Base-by-base conservation (phyloP, 2,797 vertebrate genomes). In the Silurus lanzhouensis region DNA sequence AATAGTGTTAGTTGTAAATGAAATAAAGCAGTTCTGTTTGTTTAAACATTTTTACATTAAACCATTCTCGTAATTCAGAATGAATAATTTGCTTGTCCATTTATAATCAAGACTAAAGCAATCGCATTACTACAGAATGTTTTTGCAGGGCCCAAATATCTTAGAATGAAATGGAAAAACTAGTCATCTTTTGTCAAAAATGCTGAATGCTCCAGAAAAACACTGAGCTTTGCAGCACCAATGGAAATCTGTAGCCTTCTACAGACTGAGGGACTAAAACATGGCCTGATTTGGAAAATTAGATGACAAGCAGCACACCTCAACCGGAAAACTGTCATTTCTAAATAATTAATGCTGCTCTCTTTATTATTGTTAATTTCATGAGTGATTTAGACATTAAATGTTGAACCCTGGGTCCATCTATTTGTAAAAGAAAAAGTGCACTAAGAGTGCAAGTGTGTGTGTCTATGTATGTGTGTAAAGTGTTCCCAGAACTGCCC, bases 351-450 rank as follows among this genome's bases (percentile, higher is more conserved):
- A 61, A 46, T 46, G 52, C 15, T 20, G 58, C 60, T 76, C 1
- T 76, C n/a, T 82, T 60, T 63, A 63, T 46, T 44, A 44, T 79
- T 81, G 6, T 48, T 70, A 52, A 52, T 52, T 78, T 84, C 25
- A 31, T 60, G 58, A 74, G 60, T 81, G 48, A 83, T 76, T 27
- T 83, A 81, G 67, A 77, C 48, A 78, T 63, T 72, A 82, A 75
- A 72, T 83, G n/a, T 85, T 85, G 81, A 68, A 85, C 84, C 81
- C 77, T 84, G 52, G 19, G 78, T 63, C 46, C 60, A 86, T 27
- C 83, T 84, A 71, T 52, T 52, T 52, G 38, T 38, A 38, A 38
- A 38, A 38, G 38, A 38, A 38, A 38, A 38, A 46, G 3, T n/a
- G 22, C 20, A 48, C 20, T 72, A 22, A 48, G 44, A 66, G n/a